These are phyloP conservation scores for Potamarius usumacintae DNA, from an alignment of 2,113 vertebrate genomes.

Conservation along the genomic window DNA sequence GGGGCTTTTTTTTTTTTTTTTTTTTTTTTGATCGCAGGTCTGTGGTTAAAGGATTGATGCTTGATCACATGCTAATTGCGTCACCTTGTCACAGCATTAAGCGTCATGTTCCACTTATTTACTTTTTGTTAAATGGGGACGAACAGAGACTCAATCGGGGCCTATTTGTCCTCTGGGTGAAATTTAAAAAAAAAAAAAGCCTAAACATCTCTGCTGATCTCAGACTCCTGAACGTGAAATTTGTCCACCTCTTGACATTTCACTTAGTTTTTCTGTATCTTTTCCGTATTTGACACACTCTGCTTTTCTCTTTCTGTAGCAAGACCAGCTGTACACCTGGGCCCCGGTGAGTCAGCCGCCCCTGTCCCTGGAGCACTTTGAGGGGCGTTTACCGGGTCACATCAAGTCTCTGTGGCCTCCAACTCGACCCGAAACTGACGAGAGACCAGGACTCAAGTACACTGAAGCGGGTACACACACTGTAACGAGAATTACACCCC, in stretches of 20 bases:
- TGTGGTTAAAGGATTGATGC: no score
- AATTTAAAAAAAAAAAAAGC: not conserved
- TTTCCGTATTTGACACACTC: not conserved
- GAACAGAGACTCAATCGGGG: not conserved
- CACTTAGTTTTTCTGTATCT: not conserved
- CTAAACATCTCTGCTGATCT: not conserved
- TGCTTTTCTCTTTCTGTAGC: constrained; percentile 66
- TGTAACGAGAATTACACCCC: not conserved
- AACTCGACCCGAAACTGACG: constrained; percentile 65
- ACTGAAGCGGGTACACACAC: constrained; percentile 75
- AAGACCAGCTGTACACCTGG: constrained; percentile 94
- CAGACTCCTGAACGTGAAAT: not conserved
- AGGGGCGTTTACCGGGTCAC: constrained; percentile 80
- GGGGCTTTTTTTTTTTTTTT: no score
- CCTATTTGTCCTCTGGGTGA: not conserved
- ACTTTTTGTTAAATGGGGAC: not conserved
- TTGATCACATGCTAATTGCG: not conserved
- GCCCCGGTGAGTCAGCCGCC: constrained; percentile 90
- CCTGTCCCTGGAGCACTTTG: constrained; percentile 80
- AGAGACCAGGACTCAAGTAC: constrained; percentile 63
- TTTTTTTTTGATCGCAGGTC: no score
- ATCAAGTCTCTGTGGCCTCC: constrained; percentile 72
- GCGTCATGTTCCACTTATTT: not conserved
- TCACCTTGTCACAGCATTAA: not conserved
- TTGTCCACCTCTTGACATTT: no score